Conservation (phyloP, 2,888 invertebrate species). For the Neelides folsomi region DNA sequence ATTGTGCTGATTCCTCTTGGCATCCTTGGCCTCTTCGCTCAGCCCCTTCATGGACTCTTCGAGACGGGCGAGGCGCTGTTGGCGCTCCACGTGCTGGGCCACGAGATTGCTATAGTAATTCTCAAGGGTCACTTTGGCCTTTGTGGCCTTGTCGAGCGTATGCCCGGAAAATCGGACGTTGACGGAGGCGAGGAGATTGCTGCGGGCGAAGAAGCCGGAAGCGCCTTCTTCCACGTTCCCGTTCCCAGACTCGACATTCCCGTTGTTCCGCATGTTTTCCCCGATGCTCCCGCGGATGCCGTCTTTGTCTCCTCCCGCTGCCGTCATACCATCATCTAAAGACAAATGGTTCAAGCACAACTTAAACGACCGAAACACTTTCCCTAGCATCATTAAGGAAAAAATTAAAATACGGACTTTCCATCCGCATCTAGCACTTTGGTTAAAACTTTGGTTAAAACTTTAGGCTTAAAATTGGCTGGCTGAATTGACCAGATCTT, state of each 20-base stretch:
- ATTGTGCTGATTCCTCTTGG: constrained; percentile 86
- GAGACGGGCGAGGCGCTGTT: constrained; percentile 77
- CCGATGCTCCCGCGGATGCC: constrained; percentile 13
- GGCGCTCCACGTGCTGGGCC: constrained; percentile 91
- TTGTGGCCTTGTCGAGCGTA: constrained; percentile 95
- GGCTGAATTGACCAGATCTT: no score
- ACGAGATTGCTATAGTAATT: constrained; percentile 98
- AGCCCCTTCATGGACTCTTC: constrained; percentile 91
- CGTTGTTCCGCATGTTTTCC: not conserved
- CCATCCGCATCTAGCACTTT: no score
- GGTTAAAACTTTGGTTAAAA: no score
- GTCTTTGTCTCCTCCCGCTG: constrained; percentile 24
- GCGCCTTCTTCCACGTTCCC: not conserved
- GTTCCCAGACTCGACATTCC: not conserved
- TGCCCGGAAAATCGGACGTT: constrained; percentile 88
- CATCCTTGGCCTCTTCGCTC: constrained; percentile 85
- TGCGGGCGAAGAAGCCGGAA: constrained; percentile 13
- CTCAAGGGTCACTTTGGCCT: constrained; percentile 94
- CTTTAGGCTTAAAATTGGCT: no score
- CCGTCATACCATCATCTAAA: constrained; percentile 29
- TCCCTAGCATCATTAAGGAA: no score
- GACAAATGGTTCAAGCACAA: not conserved
- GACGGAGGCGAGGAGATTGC: constrained; percentile 41
- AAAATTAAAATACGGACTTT: no score
- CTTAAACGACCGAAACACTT: no score